phyloP scores from a whole-genome alignment of 2,888 invertebrate genomes.

The Nomada ferruginata region DNA sequence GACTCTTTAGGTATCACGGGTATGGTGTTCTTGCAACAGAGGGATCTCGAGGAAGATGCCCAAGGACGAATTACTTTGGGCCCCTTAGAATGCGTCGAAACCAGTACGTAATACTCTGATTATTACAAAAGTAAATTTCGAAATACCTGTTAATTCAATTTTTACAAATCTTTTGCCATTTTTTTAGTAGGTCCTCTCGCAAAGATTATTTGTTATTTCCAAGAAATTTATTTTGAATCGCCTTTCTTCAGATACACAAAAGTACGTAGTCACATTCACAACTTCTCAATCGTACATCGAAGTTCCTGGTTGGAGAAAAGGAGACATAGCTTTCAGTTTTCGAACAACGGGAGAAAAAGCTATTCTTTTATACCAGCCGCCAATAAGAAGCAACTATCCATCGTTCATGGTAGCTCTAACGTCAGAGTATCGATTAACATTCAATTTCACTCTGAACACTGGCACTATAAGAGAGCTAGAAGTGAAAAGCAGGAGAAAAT shows the following conservation, averaged over 20 bases:
- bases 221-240: background rate
- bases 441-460: slow-evolving; percentile 95
- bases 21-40: slow-evolving; percentile 95
- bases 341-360: slow-evolving; percentile 96
- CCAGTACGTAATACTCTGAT: slow-evolving; percentile 88
- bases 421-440: slow-evolving; percentile 92
- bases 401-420: slow-evolving; percentile 96
- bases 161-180: background rate
- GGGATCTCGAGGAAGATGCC: slow-evolving; percentile 92
- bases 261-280: slow-evolving; percentile 96
- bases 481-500: slow-evolving; percentile 91
- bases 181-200: background rate
- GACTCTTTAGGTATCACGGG: slow-evolving; percentile 94
- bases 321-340: slow-evolving; percentile 96
- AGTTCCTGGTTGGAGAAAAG: slow-evolving; percentile 96
- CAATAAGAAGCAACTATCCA: slow-evolving; percentile 94
- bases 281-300: slow-evolving; percentile 96
- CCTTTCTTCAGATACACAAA: slow-evolving; percentile 90
- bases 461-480: slow-evolving; percentile 92
- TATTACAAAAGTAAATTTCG: too few species aligned
- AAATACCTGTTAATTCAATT: too few species aligned
- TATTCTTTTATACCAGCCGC: slow-evolving; percentile 95
- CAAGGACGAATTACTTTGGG: slow-evolving; percentile 95
- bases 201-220: too few species aligned
- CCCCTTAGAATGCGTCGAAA: slow-evolving; percentile 96